phyloP scores from a whole-genome alignment of 2,113 vertebrate species.

The Apistogramma diplotaenia region DNA sequence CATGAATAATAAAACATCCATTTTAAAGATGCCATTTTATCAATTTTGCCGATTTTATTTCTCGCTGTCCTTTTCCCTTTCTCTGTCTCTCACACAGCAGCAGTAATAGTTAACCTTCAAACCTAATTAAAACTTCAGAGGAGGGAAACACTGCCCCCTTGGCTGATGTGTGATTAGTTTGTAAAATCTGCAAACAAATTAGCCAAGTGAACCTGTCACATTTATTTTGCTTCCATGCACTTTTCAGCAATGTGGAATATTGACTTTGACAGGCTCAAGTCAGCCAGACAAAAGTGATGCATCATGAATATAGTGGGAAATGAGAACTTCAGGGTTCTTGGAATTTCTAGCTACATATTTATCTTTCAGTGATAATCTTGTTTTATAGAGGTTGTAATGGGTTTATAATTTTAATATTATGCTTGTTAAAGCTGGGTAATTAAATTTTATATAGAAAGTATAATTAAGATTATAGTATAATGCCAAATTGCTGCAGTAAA shows the following conservation, averaged over 20 bases:
- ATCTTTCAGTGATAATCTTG: background rate
- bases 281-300: background rate
- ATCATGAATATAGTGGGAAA: background rate
- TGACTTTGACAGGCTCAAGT: background rate
- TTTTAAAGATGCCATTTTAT: background rate
- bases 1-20: background rate
- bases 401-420: background rate
- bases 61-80: background rate
- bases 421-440: background rate
- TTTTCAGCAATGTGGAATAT: background rate
- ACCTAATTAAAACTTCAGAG: conserved; percentile 38
- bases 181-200: conserved; percentile 23
- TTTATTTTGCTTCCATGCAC: background rate
- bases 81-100: background rate
- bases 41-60: background rate
- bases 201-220: background rate
- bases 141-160: background rate
- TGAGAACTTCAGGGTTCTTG: background rate
- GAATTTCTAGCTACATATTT: background rate
- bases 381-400: background rate
- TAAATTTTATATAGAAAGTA: background rate
- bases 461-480: background rate
- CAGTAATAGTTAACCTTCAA: conserved; percentile 52
- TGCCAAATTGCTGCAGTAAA: background rate
- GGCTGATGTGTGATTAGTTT: conserved; percentile 20